Percentiles rank a stretch among this genome's conserved stretches.
These are phyloP conservation scores for Okamejei kenojei DNA, from an alignment of 2,797 vertebrate species.

Conservation along the genomic window DNA sequence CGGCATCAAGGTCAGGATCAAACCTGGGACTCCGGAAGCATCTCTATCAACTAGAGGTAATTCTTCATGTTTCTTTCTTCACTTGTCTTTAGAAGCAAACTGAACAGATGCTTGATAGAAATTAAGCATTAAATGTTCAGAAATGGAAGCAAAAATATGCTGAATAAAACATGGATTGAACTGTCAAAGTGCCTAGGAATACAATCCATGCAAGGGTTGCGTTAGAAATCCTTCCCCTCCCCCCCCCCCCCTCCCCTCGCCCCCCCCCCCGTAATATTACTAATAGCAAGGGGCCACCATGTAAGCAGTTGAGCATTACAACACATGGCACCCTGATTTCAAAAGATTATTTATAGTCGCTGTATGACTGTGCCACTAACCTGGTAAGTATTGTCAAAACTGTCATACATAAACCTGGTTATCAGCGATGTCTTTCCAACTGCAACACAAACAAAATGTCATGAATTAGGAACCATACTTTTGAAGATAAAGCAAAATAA, in stretches of 20 bases:
- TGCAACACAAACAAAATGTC: background rate
- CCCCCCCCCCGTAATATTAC: too few species aligned
- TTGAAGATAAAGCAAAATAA: background rate
- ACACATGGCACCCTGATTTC: background rate
- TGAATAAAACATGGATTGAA: background rate
- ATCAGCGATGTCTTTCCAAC: constrained; percentile 36
- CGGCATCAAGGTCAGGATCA: too few species aligned
- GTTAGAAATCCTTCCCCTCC: background rate
- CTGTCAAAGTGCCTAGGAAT: background rate
- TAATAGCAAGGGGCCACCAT: background rate
- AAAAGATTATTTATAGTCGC: background rate
- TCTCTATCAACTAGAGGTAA: background rate
- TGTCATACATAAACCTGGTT: constrained; percentile 35
- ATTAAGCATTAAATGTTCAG: background rate
- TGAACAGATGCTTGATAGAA: background rate
- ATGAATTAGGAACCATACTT: background rate
- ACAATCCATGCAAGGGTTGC: background rate
- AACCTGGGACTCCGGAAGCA: too few species aligned
- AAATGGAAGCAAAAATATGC: background rate
- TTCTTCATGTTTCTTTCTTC: background rate
- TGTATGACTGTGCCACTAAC: background rate
- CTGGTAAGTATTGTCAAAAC: constrained; percentile 34
- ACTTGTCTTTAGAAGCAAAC: background rate
- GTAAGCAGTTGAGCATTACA: too few species aligned
- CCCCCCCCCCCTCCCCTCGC: too few species aligned